Evolutionary conservation across 2,888 invertebrate species (phyloP).

Genomic region (Prosapia bicincta): DNA sequence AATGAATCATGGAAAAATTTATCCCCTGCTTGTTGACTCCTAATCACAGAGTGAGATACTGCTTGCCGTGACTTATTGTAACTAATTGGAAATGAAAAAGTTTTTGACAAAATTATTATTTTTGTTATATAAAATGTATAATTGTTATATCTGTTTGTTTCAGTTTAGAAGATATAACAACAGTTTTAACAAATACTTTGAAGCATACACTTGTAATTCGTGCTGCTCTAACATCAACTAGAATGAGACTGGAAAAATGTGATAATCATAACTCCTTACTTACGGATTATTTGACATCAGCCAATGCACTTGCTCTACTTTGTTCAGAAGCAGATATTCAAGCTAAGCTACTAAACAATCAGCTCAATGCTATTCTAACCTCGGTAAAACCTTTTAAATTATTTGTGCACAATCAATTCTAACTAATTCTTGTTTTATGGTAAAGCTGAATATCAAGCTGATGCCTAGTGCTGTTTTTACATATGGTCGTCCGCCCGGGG

Average conservation of each 20-base stretch:
- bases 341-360: constrained; percentile 15
- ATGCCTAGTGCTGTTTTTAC: no score
- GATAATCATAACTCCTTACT: constrained; percentile 13
- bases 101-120: no score
- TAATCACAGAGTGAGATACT: no score
- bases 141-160: not conserved
- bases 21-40: no score
- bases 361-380: constrained; percentile 9
- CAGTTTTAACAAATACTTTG: not conserved
- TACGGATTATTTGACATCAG: constrained; percentile 4
- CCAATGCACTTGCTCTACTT: constrained; percentile 9
- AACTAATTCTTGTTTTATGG: no score
- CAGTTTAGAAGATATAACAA: constrained; percentile 14
- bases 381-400: not conserved
- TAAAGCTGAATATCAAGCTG: no score
- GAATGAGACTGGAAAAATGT: not conserved
- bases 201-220: constrained; percentile 17
- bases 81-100: no score
- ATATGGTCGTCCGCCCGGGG: no score
- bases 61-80: no score
- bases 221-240: constrained; percentile 9
- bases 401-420: no score
- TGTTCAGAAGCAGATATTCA: constrained; percentile 5
- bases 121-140: no score
- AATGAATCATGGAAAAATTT: no score